Evolutionary conservation across 2,797 vertebrate species (phyloP), one percentile per base, ranked within the genome.

Genomic region (Mormyrops boulengeri): DNA sequence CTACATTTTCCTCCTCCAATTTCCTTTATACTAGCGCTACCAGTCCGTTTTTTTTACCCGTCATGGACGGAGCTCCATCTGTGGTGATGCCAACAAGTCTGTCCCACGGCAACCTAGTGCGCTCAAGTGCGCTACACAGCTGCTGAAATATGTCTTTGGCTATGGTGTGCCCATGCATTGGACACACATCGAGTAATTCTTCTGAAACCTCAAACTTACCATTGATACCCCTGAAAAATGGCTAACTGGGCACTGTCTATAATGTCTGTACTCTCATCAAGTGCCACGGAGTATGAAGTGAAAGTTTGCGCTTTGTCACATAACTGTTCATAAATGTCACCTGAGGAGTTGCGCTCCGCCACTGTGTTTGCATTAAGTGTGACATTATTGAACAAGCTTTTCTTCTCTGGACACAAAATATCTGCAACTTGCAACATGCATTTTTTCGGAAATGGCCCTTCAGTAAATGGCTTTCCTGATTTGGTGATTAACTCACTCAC

Each of bases 401-500:
- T 90, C n/a, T 92, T 88, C 89, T 89, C 88, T 6, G 88, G 90
- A 85, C 91, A 91, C 34, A 92, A 22, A 3, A 90, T 90, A 89
- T 85, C 47, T 85, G 90, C 90, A 88, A 88, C 91, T 47, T 85
- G 73, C 62, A 91, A 50, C 22, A 90, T 91, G 88, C 91, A 90
- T 5, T 91, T 3, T 89, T 92, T 91, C 4, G 91, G 2, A 14
- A 92, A 93, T 50, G 90, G 30, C 0, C 91, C 90, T 3, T 91
- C 55, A 2, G 44, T 90, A 44, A 92, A 92, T 77, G 85, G 89
- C 87, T 90, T 92, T 88, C 90, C 91, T 11, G 66, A 89, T 34
- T 91, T 91, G 17, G 86, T 88, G 41, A 91, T 92, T 90, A 91
- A 89, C 52, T 92, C 91, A 89, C 90, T 90, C 3, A 91, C 88